Percentiles rank a stretch among this genome's conserved stretches.
Evolutionary conservation across 2,888 invertebrate species (phyloP).

Genomic region (Lingula anatina): DNA sequence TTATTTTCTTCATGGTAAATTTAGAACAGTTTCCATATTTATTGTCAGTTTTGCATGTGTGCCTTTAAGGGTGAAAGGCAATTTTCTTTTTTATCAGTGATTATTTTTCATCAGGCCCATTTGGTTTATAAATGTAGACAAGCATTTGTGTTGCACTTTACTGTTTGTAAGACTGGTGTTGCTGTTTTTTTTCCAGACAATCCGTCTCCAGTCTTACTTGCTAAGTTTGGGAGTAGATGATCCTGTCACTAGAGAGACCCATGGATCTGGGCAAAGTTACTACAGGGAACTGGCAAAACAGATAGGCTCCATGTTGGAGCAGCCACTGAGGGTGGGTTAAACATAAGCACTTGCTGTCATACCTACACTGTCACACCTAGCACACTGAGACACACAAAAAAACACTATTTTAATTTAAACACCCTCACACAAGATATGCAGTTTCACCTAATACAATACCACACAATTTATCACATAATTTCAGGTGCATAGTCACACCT

Average conservation of each 20-base stretch:
- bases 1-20: neutral
- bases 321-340: slow-evolving; percentile 68
- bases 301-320: slow-evolving; percentile 74
- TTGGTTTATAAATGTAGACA: too few relatives aligned
- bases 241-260: slow-evolving; percentile 90
- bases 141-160: too few relatives aligned
- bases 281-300: slow-evolving; percentile 79
- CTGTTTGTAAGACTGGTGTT: too few relatives aligned
- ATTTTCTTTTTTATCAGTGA: too few relatives aligned
- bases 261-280: slow-evolving; percentile 75
- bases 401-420: too few relatives aligned
- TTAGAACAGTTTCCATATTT: neutral
- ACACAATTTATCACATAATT: too few relatives aligned
- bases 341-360: neutral
- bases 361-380: neutral
- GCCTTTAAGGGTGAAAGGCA: neutral
- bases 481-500: neutral
- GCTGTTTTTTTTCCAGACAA: slow-evolving; percentile 62
- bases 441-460: too few relatives aligned
- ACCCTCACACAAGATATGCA: too few relatives aligned
- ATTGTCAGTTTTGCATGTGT: neutral
- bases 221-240: slow-evolving; percentile 96
- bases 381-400: too few relatives aligned
- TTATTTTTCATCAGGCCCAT: too few relatives aligned
- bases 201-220: slow-evolving; percentile 90